Base-by-base conservation (phyloP, 2,797 vertebrate genomes). In the Apogon talboti region DNA sequence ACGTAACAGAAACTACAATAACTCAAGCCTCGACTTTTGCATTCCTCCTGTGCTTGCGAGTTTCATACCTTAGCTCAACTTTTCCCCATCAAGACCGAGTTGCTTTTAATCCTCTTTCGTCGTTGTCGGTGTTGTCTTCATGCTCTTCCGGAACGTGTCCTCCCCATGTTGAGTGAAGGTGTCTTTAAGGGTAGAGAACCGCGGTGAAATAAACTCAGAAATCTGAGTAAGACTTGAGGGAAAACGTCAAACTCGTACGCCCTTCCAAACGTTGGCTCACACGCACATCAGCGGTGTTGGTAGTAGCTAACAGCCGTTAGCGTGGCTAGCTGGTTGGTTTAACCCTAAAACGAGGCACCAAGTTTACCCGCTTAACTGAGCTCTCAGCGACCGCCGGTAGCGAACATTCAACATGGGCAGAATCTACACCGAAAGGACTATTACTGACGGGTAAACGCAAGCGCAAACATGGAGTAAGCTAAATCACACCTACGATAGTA, bases 31-130 rank as follows among this genome's bases (percentile, higher is more conserved):
- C 30, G 78, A 72, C 66, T 82, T 73, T 55, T 60, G 38, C 82
- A 84, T 89, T 91, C 72, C 85, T 83, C 63, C 81, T 59, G 70
- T 83, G 80, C 73, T 75, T 71, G 76, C 64, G 86, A 90, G 61
- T 89, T 91, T 88, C 90, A 78, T 92, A 91, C 93, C 91, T 92
- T 81, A 59, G 76, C 87, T 87, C 83, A 94, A 94, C 93, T 93
- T 93, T 93, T 87, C 88, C 83, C 91, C 89, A 84, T 89, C 76
- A 76, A 90, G 66, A 76, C 70, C 40, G 78, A 87, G 69, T 74
- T 77, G 83, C 79, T 74, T 86, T 87, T 85, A 89, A 87, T 91
- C 88, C 86, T 69, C 79, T 77, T 83, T 60, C 56, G 56, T 80
- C 40, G 65, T 44, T 59, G 66, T 66, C 33, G 67, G 64, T 65